These are phyloP conservation scores for Halcyon badia DNA, from an alignment of 2,797 vertebrate species.

Conservation along the genomic window DNA sequence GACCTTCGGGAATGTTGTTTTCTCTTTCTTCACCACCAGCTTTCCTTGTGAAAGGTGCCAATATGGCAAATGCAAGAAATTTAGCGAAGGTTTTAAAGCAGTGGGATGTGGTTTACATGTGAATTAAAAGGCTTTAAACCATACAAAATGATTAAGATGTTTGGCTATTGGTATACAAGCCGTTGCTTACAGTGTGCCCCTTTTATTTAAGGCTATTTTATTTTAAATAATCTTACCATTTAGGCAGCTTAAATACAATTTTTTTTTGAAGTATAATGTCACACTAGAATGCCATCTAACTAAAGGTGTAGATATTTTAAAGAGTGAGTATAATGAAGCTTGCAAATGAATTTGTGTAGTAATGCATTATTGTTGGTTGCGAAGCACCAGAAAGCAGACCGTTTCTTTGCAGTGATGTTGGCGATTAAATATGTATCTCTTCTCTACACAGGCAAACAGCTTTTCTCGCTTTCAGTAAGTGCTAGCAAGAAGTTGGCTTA, in stretches of 20 bases:
- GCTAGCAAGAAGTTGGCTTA: neutral
- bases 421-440: neutral
- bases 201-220: neutral
- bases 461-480: neutral
- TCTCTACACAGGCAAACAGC: neutral
- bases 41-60: neutral
- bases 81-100: neutral
- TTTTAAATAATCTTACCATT: neutral
- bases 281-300: neutral
- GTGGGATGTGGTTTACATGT: neutral
- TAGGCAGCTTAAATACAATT: neutral
- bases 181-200: neutral
- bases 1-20: neutral
- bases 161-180: neutral
- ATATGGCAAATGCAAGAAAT: neutral
- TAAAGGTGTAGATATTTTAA: neutral
- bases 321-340: neutral
- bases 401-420: neutral
- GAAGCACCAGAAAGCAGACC: neutral
- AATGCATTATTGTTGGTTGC: neutral
- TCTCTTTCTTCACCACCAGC: neutral
- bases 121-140: neutral
- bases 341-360: neutral
- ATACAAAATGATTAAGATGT: neutral
- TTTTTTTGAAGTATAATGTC: neutral